phyloP scores from a whole-genome alignment of 1,140 invertebrate genomes.

The Micrasema minimum region DNA sequence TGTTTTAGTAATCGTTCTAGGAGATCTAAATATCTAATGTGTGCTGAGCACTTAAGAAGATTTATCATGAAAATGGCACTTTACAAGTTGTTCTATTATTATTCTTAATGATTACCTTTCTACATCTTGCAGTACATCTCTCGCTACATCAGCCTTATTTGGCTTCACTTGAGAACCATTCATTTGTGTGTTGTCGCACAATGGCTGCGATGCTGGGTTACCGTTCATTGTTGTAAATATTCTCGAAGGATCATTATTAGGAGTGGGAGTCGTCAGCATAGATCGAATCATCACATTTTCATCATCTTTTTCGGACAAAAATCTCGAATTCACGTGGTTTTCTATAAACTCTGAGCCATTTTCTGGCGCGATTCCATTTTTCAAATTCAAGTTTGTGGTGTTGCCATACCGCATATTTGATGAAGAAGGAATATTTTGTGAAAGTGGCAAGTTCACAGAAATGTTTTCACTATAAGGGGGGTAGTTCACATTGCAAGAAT shows the following conservation, averaged over 20 bases:
- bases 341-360: no score
- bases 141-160: conserved; percentile 63
- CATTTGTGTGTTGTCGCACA: conserved; percentile 43
- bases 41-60: no score
- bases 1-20: no score
- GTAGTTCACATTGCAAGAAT: conserved; percentile 34
- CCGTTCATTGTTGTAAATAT: conserved; percentile 40
- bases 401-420: conserved; percentile 3
- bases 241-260: conserved; percentile 43
- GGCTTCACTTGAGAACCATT: conserved; percentile 14
- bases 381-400: no score
- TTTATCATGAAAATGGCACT: no score
- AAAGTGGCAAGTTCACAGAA: conserved; percentile 9
- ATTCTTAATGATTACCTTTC: conserved; percentile 69
- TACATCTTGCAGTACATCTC: conserved; percentile 74
- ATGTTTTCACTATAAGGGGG: conserved; percentile 15
- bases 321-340: not conserved
- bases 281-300: conserved; percentile 51
- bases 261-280: conserved; percentile 48
- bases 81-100: no score
- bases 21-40: no score
- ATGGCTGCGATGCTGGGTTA: conserved; percentile 23
- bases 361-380: no score
- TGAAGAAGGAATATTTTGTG: not conserved
- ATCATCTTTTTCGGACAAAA: conserved; percentile 36